Percentiles rank a stretch among this genome's conserved stretches.
Evolutionary conservation across 2,113 vertebrate genomes (phyloP).

Genomic region (Leucopsar rothschildi): DNA sequence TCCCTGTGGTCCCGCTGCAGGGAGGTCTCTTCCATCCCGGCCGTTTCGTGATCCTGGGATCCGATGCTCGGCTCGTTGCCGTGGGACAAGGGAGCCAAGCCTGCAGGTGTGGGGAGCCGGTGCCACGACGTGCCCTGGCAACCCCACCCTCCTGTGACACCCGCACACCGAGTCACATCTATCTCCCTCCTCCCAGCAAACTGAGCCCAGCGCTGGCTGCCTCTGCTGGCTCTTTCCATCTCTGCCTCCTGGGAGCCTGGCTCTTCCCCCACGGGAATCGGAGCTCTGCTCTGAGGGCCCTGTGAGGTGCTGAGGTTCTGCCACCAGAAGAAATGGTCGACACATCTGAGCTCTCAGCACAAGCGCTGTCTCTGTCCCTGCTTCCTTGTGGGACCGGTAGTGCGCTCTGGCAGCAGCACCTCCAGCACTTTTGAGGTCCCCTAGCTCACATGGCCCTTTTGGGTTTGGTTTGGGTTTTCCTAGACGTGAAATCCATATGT

Average conservation of each 20-base stretch:
- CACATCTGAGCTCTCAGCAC: not conserved
- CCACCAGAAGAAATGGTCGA: not conserved
- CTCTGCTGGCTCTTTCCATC: not conserved
- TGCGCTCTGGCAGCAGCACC: not conserved
- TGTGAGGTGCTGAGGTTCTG: not conserved
- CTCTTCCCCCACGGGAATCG: accelerated
- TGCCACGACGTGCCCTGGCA: accelerated
- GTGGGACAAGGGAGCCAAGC: accelerated
- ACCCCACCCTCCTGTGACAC: not conserved
- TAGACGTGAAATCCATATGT: not conserved
- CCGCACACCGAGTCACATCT: accelerated
- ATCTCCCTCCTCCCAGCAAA: accelerated
- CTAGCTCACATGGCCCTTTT: not conserved
- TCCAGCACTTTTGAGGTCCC: accelerated
- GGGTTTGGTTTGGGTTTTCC: not conserved
- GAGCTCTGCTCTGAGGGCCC: not conserved
- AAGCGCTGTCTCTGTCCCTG: not conserved
- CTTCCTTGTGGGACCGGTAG: not conserved
- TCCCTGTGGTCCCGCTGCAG: not conserved
- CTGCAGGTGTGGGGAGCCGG: accelerated
- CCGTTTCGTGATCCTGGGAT: not conserved
- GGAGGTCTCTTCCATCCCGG: not conserved
- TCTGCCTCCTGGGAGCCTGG: not conserved
- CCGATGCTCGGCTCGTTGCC: accelerated
- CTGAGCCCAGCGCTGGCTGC: accelerated